phyloP scores from a whole-genome alignment of 2,113 vertebrate genomes.

The Dasyurus viverrinus region DNA sequence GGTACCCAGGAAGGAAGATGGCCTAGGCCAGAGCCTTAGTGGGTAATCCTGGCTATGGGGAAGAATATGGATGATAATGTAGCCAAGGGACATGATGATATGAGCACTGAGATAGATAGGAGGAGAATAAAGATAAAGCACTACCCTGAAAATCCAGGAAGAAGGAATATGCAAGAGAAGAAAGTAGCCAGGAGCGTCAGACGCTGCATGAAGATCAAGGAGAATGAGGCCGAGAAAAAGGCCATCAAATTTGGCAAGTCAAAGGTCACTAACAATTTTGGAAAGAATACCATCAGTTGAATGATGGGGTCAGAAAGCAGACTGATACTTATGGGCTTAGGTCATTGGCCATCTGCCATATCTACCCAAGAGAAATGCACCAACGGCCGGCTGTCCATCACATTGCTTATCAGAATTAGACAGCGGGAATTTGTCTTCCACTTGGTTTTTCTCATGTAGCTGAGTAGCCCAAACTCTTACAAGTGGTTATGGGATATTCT shows the following conservation, averaged over 20 bases:
- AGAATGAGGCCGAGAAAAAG: neutral
- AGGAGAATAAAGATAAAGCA: neutral
- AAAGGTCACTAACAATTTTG: neutral
- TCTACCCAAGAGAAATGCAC: neutral
- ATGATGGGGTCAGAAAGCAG: neutral
- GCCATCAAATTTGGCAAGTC: neutral
- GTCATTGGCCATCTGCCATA: neutral
- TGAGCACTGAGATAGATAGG: neutral
- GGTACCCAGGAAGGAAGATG: neutral
- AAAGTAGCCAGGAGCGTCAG: neutral
- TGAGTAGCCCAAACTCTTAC: neutral
- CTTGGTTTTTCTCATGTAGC: neutral
- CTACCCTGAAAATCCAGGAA: neutral
- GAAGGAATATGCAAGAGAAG: no score
- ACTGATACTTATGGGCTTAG: neutral
- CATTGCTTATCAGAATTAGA: neutral
- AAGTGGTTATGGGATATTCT: neutral
- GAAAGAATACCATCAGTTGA: neutral
- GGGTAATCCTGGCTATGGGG: neutral
- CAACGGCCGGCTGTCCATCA: neutral
- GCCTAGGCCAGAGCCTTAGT: neutral
- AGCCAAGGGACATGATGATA: neutral
- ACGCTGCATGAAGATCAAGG: neutral
- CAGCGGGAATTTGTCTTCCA: neutral
- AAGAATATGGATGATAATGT: neutral